Evolutionary conservation across 2,113 vertebrate genomes (phyloP).

Genomic region (Cranoglanis bouderius): DNA sequence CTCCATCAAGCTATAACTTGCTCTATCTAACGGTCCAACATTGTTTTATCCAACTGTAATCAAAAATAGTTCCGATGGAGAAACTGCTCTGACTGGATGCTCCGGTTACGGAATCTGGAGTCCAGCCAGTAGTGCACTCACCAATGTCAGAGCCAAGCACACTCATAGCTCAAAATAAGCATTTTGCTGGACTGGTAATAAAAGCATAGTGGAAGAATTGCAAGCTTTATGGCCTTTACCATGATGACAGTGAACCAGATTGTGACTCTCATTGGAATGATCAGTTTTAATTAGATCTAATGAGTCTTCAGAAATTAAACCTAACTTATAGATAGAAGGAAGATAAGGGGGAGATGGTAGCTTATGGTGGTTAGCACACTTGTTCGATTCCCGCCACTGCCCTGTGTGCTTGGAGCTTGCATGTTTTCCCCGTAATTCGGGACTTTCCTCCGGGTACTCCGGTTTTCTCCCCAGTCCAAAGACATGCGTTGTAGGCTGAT

Average conservation of each 20-base stretch:
- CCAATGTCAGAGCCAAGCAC: conserved; percentile 20
- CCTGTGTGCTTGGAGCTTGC: no score
- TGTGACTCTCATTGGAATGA: not conserved
- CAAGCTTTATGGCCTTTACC: not conserved
- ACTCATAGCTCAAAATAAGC: conserved; percentile 3
- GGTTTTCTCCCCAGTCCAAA: no score
- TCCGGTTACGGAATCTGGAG: conserved; percentile 29
- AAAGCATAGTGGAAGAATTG: not conserved
- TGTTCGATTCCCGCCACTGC: no score
- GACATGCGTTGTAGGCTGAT: no score
- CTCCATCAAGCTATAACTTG: not conserved
- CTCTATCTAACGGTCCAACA: not conserved
- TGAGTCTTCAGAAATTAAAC: not conserved
- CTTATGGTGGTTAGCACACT: no score
- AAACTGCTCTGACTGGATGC: conserved; percentile 1
- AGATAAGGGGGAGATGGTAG: not conserved
- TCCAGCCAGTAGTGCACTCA: conserved; percentile 34
- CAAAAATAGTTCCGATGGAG: conserved; percentile 4
- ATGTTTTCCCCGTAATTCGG: no score
- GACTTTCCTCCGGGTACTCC: no score
- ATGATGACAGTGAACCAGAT: not conserved
- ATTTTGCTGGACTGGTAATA: not conserved
- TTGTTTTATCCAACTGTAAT: not conserved
- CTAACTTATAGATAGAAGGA: not conserved
- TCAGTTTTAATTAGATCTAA: not conserved